Percentiles rank a stretch among this genome's conserved stretches.
Evolutionary conservation across 1,140 invertebrate species (phyloP).

Genomic region (Phenacoccus solenopsis): DNA sequence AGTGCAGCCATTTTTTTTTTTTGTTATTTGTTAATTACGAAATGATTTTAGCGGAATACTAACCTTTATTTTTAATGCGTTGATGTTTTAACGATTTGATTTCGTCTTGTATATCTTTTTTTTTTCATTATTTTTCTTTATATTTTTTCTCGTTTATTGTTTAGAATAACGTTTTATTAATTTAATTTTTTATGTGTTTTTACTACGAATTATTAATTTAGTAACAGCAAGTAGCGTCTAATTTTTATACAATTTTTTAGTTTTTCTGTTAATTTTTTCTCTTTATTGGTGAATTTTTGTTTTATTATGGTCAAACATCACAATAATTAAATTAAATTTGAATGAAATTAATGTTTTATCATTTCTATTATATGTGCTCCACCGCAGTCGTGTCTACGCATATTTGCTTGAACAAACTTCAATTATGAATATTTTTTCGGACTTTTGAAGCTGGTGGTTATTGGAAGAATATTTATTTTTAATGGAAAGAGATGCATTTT

Average conservation of each 20-base stretch:
- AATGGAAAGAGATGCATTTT: too few species aligned
- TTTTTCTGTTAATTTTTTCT: not conserved
- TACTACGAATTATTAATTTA: constrained; percentile 3
- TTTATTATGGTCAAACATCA: not conserved
- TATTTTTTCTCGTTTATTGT: not conserved
- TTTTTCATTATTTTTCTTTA: too few species aligned
- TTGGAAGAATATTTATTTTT: too few species aligned
- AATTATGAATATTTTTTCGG: too few species aligned
- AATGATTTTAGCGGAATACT: not conserved
- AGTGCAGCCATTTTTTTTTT: not conserved
- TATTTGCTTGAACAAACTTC: too few species aligned
- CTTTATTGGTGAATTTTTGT: not conserved
- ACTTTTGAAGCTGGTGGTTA: too few species aligned
- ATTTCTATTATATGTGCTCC: too few species aligned
- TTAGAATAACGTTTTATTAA: not conserved
- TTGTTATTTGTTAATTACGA: not conserved
- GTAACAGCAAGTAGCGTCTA: not conserved
- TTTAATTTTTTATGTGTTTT: constrained; percentile 4
- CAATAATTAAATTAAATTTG: not conserved
- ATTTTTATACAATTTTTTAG: not conserved
- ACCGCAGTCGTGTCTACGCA: too few species aligned
- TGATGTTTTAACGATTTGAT: not conserved
- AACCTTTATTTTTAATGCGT: not conserved
- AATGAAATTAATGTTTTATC: not conserved
- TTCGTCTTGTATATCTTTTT: not conserved